A percentile compares a stretch with the other conserved stretches of the same genome.
These are phyloP conservation scores for Apis cerana DNA, from an alignment of 1,140 invertebrate species.

Conservation along the genomic window DNA sequence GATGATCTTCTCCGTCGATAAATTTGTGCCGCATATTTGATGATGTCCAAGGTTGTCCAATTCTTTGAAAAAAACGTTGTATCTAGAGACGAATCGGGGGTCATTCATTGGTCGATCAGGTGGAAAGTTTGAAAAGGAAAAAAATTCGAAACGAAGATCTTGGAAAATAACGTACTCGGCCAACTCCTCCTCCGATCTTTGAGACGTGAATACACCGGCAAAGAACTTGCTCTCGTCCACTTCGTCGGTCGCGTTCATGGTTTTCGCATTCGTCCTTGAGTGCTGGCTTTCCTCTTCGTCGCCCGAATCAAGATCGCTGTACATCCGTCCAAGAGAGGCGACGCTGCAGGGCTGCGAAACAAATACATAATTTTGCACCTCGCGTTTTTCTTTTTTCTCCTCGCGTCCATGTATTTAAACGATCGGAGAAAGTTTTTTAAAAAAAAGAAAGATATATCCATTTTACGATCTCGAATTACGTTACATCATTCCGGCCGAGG, in stretches of 20 bases:
- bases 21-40: conserved; percentile 65
- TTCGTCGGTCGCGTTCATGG: conserved; percentile 57
- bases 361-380: not conserved
- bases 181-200: conserved; percentile 74
- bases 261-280: conserved; percentile 59
- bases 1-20: not conserved
- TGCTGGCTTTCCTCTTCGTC: conserved; percentile 70
- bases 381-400: too few relatives aligned
- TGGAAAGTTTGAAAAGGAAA: too few relatives aligned
- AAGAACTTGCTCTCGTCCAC: conserved; percentile 76
- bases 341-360: conserved; percentile 70
- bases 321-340: conserved; percentile 64
- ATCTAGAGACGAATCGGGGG: conserved; percentile 70
- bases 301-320: conserved; percentile 72
- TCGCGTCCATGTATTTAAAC: too few relatives aligned
- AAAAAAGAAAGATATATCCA: too few relatives aligned
- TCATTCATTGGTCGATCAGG: not conserved
- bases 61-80: conserved; percentile 83
- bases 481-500: not conserved
- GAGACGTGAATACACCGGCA: conserved; percentile 72
- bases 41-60: conserved; percentile 78
- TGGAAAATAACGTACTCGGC: conserved; percentile 55
- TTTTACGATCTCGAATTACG: not conserved
- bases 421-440: not conserved
- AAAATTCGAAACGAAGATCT: too few relatives aligned